phyloP scores from a whole-genome alignment of 2,888 invertebrate species.

The Drosophila mercatorum region DNA sequence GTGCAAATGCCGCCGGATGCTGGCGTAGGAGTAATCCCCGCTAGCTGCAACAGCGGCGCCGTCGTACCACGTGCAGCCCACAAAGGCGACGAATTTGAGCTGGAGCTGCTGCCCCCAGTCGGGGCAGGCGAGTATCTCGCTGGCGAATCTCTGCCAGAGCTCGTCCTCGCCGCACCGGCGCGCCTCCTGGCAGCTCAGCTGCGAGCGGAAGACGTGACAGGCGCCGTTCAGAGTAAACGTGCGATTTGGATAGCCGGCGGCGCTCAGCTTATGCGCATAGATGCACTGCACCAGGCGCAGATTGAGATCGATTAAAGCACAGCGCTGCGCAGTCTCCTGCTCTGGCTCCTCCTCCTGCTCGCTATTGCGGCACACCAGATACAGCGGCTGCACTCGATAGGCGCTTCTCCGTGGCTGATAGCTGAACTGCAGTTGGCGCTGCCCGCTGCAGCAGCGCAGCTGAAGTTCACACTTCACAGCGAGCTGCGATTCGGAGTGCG shows the following conservation, averaged over 20 bases:
- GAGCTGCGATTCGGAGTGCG: background rate
- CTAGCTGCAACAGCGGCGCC: slow-evolving; percentile 86
- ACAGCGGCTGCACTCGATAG: slow-evolving; percentile 87
- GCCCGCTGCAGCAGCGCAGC: slow-evolving; percentile 63
- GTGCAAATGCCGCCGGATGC: slow-evolving; percentile 89
- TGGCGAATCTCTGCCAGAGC: slow-evolving; percentile 92
- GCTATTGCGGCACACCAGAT: slow-evolving; percentile 92
- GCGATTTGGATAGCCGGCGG: slow-evolving; percentile 88
- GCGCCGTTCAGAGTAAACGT: slow-evolving; percentile 92
- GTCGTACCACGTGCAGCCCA: slow-evolving; percentile 93
- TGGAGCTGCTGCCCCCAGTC: slow-evolving; percentile 83
- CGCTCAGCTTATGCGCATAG: slow-evolving; percentile 93
- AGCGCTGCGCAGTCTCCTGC: slow-evolving; percentile 85
- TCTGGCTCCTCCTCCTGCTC: slow-evolving; percentile 85
- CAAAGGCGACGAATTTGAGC: slow-evolving; percentile 94
- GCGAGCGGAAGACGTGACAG: slow-evolving; percentile 91
- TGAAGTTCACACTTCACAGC: slow-evolving; percentile 35
- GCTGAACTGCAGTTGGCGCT: slow-evolving; percentile 48
- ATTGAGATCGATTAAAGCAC: slow-evolving; percentile 90
- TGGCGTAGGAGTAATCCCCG: slow-evolving; percentile 88
- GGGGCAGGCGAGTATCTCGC: slow-evolving; percentile 91
- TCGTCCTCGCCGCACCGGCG: slow-evolving; percentile 90
- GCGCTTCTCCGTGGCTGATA: slow-evolving; percentile 51
- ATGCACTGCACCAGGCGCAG: slow-evolving; percentile 93
- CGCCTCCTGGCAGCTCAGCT: slow-evolving; percentile 89